Evolutionary conservation across 2,797 vertebrate genomes (phyloP).

Genomic region (Sparus aurata): DNA sequence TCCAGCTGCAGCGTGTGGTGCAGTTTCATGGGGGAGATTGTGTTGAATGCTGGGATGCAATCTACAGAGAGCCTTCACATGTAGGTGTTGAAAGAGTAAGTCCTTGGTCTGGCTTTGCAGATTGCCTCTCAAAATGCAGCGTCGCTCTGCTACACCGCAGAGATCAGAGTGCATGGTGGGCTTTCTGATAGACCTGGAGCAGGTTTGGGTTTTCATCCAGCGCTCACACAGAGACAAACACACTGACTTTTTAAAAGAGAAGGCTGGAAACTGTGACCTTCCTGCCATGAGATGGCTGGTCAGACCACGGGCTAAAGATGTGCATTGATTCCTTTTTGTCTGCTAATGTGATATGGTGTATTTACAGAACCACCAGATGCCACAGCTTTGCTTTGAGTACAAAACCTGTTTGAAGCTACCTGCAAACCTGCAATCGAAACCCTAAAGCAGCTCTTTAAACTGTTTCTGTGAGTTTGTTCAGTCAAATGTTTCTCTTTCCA

Average conservation of each 20-base stretch:
- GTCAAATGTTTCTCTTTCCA: slow-evolving; percentile 20
- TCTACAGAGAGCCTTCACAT: no score
- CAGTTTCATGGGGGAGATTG: no score
- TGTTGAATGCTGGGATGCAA: no score
- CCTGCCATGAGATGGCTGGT: not conserved
- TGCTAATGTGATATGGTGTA: slow-evolving; percentile 30
- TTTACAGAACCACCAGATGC: slow-evolving; percentile 25
- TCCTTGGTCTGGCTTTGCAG: slow-evolving; percentile 14
- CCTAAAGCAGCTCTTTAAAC: not conserved
- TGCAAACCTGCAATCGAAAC: slow-evolving; percentile 15
- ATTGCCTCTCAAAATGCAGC: slow-evolving; percentile 31
- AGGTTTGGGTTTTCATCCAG: slow-evolving; percentile 42
- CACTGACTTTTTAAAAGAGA: slow-evolving; percentile 31
- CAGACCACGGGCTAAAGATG: slow-evolving; percentile 20
- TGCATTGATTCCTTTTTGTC: slow-evolving; percentile 45
- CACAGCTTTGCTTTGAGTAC: slow-evolving; percentile 11
- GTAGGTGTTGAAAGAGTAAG: no score
- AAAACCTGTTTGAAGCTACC: slow-evolving; percentile 21
- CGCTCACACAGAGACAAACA: slow-evolving; percentile 31
- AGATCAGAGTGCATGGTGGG: slow-evolving; percentile 23
- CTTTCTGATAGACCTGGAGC: slow-evolving; percentile 35
- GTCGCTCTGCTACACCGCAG: slow-evolving; percentile 12
- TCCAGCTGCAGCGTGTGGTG: no score
- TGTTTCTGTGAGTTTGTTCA: slow-evolving; percentile 15
- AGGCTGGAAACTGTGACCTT: slow-evolving; percentile 35